These are phyloP conservation scores for Cepaea hortensis DNA, from an alignment of 2,888 invertebrate species.

Conservation along the genomic window DNA sequence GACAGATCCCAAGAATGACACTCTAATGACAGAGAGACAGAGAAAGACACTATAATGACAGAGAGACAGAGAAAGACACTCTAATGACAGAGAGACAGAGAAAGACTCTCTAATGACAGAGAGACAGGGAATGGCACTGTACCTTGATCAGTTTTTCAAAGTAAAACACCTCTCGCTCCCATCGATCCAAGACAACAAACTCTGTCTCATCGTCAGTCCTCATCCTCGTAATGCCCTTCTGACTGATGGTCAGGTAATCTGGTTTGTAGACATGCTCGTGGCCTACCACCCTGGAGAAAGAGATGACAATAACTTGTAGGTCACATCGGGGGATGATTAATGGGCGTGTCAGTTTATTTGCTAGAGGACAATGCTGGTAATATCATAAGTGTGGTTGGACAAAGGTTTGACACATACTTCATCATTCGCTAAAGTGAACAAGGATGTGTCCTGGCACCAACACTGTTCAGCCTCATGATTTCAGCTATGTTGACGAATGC, in stretches of 20 bases:
- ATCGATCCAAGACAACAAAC: slow-evolving; percentile 86
- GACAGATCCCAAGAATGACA: no score
- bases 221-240: slow-evolving; percentile 87
- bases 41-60: background rate
- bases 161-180: slow-evolving; percentile 89
- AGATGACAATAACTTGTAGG: background rate
- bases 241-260: slow-evolving; percentile 88
- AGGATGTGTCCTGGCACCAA: no score
- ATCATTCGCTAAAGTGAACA: no score
- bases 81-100: background rate
- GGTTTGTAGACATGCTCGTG: slow-evolving; percentile 84
- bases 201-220: slow-evolving; percentile 82
- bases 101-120: background rate
- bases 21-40: background rate
- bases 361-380: no score
- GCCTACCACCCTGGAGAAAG: slow-evolving; percentile 82
- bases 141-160: slow-evolving; percentile 87
- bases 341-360: no score
- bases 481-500: no score
- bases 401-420: no score
- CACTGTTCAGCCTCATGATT: no score
- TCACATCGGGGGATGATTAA: no score
- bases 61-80: background rate
- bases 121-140: slow-evolving; percentile 44
- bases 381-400: no score